Evolutionary conservation across 2,797 vertebrate species (phyloP), one percentile per base, ranked within the genome.

Genomic region (Vespertilio murinus): DNA sequence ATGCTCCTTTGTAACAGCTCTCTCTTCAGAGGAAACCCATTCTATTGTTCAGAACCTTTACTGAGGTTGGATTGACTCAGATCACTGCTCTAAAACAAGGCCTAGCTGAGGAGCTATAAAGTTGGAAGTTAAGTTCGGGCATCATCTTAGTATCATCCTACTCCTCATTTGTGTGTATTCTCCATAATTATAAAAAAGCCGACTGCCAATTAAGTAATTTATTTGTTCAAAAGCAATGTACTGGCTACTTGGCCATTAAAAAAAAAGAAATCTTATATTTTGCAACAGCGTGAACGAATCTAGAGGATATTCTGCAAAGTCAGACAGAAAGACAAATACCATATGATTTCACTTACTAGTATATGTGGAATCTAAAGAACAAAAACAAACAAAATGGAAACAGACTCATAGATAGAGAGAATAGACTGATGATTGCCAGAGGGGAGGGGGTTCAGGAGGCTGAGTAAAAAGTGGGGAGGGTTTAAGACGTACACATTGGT

Each of bases 31-130:
- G 40, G 17, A 47, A 78, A 82, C 70, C 45, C 25, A 18, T 47
- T 54, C 64, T 79, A 8, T 64, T 94, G 91, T 82, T 90, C 70
- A 64, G 59, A 71, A 88, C 59, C 23, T 54, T 75, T 30, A 33
- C 52, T 56, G 17, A 89, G 56, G 40, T 59, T 22, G 3, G 35
- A 10, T 42, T 30, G 73, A 69, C 25, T 70, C 25, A 16, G 30
- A 33, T 77, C 28, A 10, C 45, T 47, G 38, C 28, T 84, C 38
- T 92, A 42, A 70, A 75, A n/a, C 12, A n/a, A 92, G 81, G 71
- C 35, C 54, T 70, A 2, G 3, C 5, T 22, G 28, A 83, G 59
- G 1, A 8, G 40, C 1, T 18, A 0, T 11, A 28, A 69, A 12
- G 17, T 8, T 3, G 8, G 40, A 18, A 30, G 35, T 7, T 2